phyloP scores from a whole-genome alignment of 1,140 invertebrate species.

The Orussus abietinus region DNA sequence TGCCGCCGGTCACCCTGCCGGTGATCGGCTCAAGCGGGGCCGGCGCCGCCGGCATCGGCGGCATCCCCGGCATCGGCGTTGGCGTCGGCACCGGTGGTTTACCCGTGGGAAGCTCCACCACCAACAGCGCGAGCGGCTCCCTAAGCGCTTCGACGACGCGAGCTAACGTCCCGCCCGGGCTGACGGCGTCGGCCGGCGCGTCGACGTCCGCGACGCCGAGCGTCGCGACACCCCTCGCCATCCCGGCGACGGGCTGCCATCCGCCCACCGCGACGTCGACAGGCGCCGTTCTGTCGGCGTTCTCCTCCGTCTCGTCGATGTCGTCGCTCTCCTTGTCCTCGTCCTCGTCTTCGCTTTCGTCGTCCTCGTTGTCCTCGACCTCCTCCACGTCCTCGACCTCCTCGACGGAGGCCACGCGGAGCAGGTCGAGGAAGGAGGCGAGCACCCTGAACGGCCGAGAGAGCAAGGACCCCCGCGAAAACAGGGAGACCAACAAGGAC shows the following conservation, averaged over 20 bases:
- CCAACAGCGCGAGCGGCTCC: conserved; percentile 23
- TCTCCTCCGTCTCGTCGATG: conserved; percentile 10
- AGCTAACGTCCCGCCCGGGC: conserved; percentile 11
- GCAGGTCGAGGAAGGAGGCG: conserved; percentile 20
- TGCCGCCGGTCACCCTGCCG: conserved; percentile 46
- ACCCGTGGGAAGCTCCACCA: conserved; percentile 20
- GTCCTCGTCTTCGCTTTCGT: conserved; percentile 13
- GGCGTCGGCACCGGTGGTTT: conserved; percentile 26
- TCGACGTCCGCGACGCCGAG: conserved; percentile 10
- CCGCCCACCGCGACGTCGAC: conserved; percentile 15
- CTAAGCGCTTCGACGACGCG: conserved; percentile 33
- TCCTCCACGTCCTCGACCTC: conserved; percentile 9
- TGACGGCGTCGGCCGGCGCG: not conserved
- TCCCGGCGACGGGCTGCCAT: conserved; percentile 9
- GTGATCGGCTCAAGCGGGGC: conserved; percentile 25
- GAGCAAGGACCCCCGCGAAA: conserved; percentile 30
- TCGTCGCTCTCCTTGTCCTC: conserved; percentile 12
- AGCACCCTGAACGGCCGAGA: conserved; percentile 15
- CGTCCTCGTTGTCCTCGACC: conserved; percentile 12
- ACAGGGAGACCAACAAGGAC: conserved; percentile 22
- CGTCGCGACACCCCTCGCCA: conserved; percentile 15
- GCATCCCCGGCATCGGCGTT: conserved; percentile 21
- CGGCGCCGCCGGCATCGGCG: conserved; percentile 23
- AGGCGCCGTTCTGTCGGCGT: not conserved
- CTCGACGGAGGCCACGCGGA: conserved; percentile 10